Conservation (phyloP, 2,113 vertebrate species). For the Oreochromis spilurus region DNA sequence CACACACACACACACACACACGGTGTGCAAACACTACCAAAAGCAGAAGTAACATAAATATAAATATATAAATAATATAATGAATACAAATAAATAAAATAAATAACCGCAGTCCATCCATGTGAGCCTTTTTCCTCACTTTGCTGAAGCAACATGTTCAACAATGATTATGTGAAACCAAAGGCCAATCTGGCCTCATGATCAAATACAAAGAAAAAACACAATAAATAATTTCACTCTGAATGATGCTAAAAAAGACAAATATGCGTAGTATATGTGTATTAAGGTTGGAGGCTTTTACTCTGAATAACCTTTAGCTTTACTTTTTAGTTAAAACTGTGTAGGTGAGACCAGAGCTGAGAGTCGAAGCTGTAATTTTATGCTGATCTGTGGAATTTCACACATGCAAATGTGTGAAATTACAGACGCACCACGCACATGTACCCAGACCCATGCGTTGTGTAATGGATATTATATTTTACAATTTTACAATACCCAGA, state of each 20-base stretch:
- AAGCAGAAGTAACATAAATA: rapidly evolving
- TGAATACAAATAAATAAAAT: not conserved
- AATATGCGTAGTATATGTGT: not conserved
- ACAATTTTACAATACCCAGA: not conserved
- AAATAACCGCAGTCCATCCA: not conserved
- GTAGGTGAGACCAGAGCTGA: not conserved
- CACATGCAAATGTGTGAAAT: not conserved
- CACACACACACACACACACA: not conserved
- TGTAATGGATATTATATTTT: not conserved
- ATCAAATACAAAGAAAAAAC: not conserved
- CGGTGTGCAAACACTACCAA: too few relatives aligned
- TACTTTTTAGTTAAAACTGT: not conserved
- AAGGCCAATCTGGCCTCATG: not conserved
- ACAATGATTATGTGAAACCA: not conserved
- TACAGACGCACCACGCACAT: not conserved
- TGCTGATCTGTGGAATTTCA: not conserved
- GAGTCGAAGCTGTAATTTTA: not conserved
- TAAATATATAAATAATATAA: not conserved
- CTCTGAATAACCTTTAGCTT: not conserved
- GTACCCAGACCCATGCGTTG: not conserved
- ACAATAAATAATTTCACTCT: not conserved
- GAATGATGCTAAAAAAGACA: not conserved
- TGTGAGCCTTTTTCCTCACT: not conserved
- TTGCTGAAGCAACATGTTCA: not conserved
- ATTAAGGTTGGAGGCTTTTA: not conserved